A percentile compares a stretch with the other conserved stretches of the same genome.
phyloP scores from a whole-genome alignment of 2,888 invertebrate genomes.

The Bellardia pandia region DNA sequence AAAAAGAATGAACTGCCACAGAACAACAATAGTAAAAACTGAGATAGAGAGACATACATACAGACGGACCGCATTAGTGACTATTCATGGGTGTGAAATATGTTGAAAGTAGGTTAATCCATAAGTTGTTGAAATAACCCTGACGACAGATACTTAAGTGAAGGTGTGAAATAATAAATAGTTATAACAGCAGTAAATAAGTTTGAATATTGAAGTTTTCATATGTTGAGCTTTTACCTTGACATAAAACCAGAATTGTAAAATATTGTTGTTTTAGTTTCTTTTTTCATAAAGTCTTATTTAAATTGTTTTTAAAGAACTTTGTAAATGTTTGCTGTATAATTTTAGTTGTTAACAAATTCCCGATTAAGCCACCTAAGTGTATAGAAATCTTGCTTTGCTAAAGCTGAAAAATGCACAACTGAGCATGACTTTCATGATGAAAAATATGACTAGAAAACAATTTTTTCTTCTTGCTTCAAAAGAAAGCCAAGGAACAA shows the following conservation, averaged over 20 bases:
- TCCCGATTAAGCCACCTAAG: slow-evolving; percentile 35
- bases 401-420: slow-evolving; percentile 43
- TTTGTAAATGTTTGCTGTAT: not conserved
- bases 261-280: not conserved
- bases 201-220: not conserved
- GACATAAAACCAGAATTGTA: not conserved
- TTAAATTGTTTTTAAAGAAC: not conserved
- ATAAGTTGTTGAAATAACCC: slow-evolving; percentile 35
- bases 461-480: slow-evolving; percentile 37
- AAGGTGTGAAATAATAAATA: not conserved
- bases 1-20: slow-evolving; percentile 22
- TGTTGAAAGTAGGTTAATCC: slow-evolving; percentile 57
- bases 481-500: slow-evolving; percentile 14
- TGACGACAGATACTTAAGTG: too few species aligned
- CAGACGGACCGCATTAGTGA: slow-evolving; percentile 3
- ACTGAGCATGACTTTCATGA: slow-evolving; percentile 55
- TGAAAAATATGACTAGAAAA: slow-evolving; percentile 43
- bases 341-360: not conserved
- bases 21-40: not conserved
- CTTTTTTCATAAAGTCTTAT: too few species aligned
- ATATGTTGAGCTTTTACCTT: slow-evolving; percentile 1
- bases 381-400: not conserved
- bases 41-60: not conserved
- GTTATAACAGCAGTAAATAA: not conserved
- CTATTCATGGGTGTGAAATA: slow-evolving; percentile 13